phyloP scores from a whole-genome alignment of 2,888 invertebrate species.

The Dasypolia templi region DNA sequence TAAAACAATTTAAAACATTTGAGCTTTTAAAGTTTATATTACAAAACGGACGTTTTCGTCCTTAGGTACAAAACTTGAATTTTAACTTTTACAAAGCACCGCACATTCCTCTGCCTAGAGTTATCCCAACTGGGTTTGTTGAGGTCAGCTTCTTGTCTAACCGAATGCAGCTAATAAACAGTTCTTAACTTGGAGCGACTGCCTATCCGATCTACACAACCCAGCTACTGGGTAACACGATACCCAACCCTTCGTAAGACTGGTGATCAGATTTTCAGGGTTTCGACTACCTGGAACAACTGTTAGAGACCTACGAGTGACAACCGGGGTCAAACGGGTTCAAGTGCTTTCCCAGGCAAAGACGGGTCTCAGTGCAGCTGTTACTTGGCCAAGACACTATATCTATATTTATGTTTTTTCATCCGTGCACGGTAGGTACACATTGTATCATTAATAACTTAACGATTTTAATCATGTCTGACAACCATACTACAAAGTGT shows the following conservation, averaged over 20 bases:
- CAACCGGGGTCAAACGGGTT: not conserved
- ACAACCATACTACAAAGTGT: too few species aligned
- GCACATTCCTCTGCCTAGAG: not conserved
- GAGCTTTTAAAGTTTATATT: not conserved
- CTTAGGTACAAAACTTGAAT: not conserved
- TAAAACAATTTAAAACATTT: not conserved
- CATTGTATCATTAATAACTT: too few species aligned
- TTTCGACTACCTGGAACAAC: not conserved
- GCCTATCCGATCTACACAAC: too few species aligned
- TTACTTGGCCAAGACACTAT: not conserved
- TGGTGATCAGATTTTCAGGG: not conserved
- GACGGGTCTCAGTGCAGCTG: not conserved
- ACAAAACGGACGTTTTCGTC: not conserved
- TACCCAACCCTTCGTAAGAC: not conserved
- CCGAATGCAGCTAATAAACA: not conserved
- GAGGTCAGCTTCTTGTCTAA: not conserved
- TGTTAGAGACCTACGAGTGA: not conserved
- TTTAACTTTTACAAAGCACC: not conserved
- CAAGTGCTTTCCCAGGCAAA: not conserved
- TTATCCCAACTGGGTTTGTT: not conserved
- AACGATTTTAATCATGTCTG: too few species aligned
- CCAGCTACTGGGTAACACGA: not conserved
- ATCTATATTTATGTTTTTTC: too few species aligned
- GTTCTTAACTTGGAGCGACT: not conserved
- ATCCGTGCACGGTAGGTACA: too few species aligned